These are phyloP conservation scores for Rambutsinella grinnellia DNA, from an alignment of 2,888 invertebrate species.

Conservation along the genomic window DNA sequence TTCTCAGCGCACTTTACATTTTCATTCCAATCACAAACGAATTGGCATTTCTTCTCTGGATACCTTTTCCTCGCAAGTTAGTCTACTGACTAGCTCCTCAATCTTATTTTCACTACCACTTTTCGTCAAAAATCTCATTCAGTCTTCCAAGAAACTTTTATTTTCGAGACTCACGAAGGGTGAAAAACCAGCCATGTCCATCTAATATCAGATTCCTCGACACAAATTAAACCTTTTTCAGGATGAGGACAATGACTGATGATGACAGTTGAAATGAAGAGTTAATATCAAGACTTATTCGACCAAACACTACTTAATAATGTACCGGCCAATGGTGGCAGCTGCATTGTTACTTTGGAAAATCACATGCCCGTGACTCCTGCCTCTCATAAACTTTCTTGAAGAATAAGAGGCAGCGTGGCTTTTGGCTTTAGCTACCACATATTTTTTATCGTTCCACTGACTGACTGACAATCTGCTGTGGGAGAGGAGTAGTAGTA, in stretches of 20 bases:
- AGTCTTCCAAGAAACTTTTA: no score
- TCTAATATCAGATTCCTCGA: no score
- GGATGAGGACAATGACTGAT: background rate
- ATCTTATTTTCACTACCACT: no score
- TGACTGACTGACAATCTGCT: slow-evolving; percentile 31
- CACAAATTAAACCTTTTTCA: no score
- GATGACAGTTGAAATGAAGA: background rate
- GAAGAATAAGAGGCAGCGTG: slow-evolving; percentile 20
- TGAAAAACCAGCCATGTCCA: no score
- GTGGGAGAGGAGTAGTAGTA: background rate
- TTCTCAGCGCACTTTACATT: no score
- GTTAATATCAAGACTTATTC: background rate
- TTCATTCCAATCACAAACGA: no score
- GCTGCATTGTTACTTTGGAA: background rate
- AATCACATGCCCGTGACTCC: background rate
- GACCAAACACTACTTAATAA: background rate
- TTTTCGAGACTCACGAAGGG: no score
- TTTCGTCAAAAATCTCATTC: no score
- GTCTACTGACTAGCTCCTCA: no score
- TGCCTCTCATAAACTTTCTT: background rate
- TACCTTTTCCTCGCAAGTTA: no score
- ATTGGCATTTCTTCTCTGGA: no score
- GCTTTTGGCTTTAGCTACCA: background rate
- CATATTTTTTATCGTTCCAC: slow-evolving; percentile 49
- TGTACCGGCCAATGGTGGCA: background rate